Conservation (phyloP, 2,113 vertebrate genomes). For the Rana temporaria region DNA sequence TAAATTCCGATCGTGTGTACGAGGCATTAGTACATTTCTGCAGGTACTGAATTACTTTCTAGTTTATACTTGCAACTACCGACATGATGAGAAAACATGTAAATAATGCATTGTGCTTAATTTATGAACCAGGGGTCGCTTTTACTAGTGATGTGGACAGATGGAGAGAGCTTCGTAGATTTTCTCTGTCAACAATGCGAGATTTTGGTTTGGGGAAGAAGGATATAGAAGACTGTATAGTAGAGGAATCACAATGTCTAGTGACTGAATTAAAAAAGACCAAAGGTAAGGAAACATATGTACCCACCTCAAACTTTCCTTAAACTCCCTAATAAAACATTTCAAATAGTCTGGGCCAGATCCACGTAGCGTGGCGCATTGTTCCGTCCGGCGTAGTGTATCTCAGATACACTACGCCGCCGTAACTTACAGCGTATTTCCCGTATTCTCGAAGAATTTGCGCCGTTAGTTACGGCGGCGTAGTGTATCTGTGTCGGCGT, state of each 20-base stretch:
- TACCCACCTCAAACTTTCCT: neutral
- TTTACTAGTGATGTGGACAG: conserved; percentile 55
- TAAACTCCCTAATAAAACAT: too few species aligned
- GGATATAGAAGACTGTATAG: conserved; percentile 60
- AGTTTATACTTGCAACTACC: neutral
- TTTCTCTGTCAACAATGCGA: conserved; percentile 72
- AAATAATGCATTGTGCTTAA: neutral
- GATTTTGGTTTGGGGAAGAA: conserved; percentile 81
- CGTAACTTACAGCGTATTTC: too few species aligned
- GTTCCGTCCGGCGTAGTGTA: too few species aligned
- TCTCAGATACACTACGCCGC: too few species aligned
- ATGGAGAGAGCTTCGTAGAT: conserved; percentile 72
- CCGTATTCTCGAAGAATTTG: too few species aligned
- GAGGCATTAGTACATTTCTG: too few species aligned
- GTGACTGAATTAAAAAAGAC: conserved; percentile 50
- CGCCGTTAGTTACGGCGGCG: too few species aligned
- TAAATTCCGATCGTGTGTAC: too few species aligned
- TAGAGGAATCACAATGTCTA: conserved; percentile 72
- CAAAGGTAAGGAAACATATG: conserved; percentile 60
- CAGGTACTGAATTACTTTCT: too few species aligned
- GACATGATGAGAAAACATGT: neutral
- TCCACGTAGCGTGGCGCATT: too few species aligned
- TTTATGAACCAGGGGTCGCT: neutral
- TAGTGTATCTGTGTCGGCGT: too few species aligned
- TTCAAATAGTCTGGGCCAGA: too few species aligned